Conservation (phyloP, 2,113 vertebrate species). For the Puffinus mauretanicus region DNA sequence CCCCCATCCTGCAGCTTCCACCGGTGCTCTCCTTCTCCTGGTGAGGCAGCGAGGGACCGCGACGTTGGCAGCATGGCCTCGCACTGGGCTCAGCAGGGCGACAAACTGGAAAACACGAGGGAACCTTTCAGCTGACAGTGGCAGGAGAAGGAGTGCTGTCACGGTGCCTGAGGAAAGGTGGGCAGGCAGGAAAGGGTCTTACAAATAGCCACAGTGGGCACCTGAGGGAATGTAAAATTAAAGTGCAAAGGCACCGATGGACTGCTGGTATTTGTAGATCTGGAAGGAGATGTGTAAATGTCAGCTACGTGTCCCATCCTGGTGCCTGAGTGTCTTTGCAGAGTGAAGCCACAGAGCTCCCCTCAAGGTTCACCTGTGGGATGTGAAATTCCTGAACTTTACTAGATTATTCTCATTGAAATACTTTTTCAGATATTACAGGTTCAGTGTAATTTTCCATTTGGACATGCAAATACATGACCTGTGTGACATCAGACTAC, state of each 20-base stretch:
- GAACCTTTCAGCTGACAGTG: background rate
- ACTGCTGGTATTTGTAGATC: background rate
- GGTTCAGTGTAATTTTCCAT: background rate
- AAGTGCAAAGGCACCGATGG: background rate
- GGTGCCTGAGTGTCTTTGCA: background rate
- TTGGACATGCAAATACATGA: background rate
- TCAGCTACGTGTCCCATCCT: background rate
- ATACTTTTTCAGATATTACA: background rate
- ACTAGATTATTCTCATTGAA: background rate
- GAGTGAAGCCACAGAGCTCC: background rate
- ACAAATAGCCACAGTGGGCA: background rate
- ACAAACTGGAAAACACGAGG: rapidly evolving
- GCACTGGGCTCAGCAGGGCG: background rate
- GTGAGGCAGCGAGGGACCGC: background rate
- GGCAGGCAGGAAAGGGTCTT: background rate
- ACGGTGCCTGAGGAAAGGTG: background rate
- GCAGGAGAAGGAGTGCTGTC: background rate
- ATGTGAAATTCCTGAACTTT: background rate
- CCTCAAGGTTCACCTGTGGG: background rate
- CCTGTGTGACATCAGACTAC: background rate
- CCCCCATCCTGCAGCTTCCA: background rate
- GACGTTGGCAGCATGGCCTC: background rate
- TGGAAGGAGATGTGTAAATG: background rate
- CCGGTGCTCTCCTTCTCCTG: background rate
- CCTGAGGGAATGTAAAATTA: background rate